A percentile compares a stretch with the other conserved stretches of the same genome.
These are phyloP conservation scores for Macroramphosus scolopax DNA, from an alignment of 2,797 vertebrate genomes.

Conservation along the genomic window DNA sequence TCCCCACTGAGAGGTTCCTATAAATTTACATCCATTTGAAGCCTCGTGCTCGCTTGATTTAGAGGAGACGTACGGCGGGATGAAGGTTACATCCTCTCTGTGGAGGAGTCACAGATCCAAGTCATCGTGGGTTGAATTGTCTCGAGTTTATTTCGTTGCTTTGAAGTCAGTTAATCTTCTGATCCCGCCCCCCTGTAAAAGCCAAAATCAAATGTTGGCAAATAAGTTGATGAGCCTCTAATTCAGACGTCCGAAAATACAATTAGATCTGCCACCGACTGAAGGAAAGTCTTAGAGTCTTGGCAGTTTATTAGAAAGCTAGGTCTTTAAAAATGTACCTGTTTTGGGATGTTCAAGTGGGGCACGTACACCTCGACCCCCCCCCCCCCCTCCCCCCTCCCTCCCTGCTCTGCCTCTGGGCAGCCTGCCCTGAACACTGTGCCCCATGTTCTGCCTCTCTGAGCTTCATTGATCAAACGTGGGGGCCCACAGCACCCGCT, in stretches of 20 bases:
- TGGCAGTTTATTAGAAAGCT: slow-evolving; percentile 35
- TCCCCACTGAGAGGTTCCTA: slow-evolving; percentile 39
- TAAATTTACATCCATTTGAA: slow-evolving; percentile 28
- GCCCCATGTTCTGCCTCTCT: slow-evolving; percentile 50
- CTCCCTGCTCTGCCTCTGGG: slow-evolving; percentile 53
- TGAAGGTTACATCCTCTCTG: too few relatives aligned
- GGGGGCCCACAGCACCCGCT: slow-evolving; percentile 30
- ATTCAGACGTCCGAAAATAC: too few relatives aligned
- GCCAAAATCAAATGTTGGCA: too few relatives aligned
- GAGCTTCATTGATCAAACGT: slow-evolving; percentile 64
- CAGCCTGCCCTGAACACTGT: slow-evolving; percentile 55
- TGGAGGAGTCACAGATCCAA: too few relatives aligned
- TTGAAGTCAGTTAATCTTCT: too few relatives aligned
- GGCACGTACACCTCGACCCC: slow-evolving; percentile 25
- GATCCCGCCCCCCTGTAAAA: neutral
- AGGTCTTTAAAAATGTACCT: slow-evolving; percentile 37
- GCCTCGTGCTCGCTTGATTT: slow-evolving; percentile 3
- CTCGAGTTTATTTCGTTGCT: neutral
- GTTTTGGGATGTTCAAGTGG: slow-evolving; percentile 52
- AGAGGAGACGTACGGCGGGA: too few relatives aligned
- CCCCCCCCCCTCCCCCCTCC: neutral
- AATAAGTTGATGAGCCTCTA: too few relatives aligned
- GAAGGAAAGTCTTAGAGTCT: slow-evolving; percentile 4
- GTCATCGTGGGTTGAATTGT: too few relatives aligned
- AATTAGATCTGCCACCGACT: too few relatives aligned